Evolutionary conservation across 2,888 invertebrate species (phyloP), one percentile per base, ranked within the genome.

Genomic region (Leistus spinibarbis): DNA sequence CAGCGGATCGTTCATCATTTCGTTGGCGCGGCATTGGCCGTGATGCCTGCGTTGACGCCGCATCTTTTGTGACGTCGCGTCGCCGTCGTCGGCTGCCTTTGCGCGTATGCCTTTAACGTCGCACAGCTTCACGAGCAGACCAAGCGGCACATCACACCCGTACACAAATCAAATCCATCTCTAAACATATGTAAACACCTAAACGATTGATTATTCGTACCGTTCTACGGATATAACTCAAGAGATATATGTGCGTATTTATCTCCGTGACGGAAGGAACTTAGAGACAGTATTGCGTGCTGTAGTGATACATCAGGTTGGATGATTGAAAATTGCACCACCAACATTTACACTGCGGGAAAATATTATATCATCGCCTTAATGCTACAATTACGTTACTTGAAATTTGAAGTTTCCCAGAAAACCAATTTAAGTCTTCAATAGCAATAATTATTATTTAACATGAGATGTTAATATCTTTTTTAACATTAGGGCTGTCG

Each of bases 1-100:
- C 80, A 78, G 77, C 72, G 69, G 77, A 79, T 79, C 80, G 79
- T 80, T 79, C 78, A 79, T 81, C 80, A 81, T 80, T 22, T 22
- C 60, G 10, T 22, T 22, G 20, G 19, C 60, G 19, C 60, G 10
- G 22, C 10, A 19, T 22, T 17, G 20, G 19, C 60, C 22, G 60
- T 56, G 56, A n/a, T 56, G 13, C 56, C 13, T 56, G 17, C 57
- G 20, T 10, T 19, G 60, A 22, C 22, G 60, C 20, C 20, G 60
- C 17, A 17, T 20, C 20, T 57, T 57, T 60, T 19, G 19, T 22
- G 22, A 60, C 13, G 20, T 60, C 22, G 13, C 5, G 0, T 17
- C 17, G 13, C 20, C n/a, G 13, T 54, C 17, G n/a, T 54, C 20
- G 60, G 1, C 19, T 19, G 19, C 7, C 2, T 20, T 9, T 19